These are phyloP conservation scores for Naja naja DNA, from an alignment of 2,113 vertebrate genomes.

Conservation along the genomic window DNA sequence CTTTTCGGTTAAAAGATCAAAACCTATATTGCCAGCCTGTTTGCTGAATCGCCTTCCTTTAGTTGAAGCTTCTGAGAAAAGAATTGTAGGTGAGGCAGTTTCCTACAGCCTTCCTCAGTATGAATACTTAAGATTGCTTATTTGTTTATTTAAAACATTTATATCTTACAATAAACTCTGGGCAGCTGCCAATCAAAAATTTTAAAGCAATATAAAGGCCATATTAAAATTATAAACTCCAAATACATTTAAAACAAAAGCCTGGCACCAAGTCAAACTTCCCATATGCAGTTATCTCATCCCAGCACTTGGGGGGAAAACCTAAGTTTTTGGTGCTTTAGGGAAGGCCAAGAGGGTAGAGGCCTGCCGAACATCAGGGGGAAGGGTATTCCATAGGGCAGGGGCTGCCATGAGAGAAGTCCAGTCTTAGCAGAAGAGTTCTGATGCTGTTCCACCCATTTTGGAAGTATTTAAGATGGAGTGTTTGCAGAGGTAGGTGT, in stretches of 20 bases:
- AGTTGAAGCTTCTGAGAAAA: background rate
- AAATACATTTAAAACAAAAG: background rate
- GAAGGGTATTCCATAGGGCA: background rate
- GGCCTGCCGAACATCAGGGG: background rate
- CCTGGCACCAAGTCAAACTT: background rate
- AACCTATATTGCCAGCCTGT: background rate
- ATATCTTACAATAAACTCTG: background rate
- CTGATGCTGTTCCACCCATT: background rate
- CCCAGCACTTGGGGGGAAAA: too few relatives aligned
- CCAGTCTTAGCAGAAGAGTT: background rate
- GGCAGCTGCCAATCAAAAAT: background rate
- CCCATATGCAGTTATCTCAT: background rate
- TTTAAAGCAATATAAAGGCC: background rate
- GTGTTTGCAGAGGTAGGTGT: background rate
- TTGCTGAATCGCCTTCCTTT: background rate
- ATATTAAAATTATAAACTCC: background rate
- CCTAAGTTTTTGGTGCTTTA: background rate
- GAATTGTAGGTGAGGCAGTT: background rate
- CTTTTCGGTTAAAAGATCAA: background rate
- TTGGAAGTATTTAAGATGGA: background rate
- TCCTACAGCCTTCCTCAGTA: background rate
- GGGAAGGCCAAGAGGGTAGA: background rate
- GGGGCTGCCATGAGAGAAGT: background rate
- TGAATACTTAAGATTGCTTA: background rate
- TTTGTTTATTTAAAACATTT: background rate